Base-by-base conservation (phyloP, 2,888 invertebrate species). In the Scaptomyza polygonia region DNA sequence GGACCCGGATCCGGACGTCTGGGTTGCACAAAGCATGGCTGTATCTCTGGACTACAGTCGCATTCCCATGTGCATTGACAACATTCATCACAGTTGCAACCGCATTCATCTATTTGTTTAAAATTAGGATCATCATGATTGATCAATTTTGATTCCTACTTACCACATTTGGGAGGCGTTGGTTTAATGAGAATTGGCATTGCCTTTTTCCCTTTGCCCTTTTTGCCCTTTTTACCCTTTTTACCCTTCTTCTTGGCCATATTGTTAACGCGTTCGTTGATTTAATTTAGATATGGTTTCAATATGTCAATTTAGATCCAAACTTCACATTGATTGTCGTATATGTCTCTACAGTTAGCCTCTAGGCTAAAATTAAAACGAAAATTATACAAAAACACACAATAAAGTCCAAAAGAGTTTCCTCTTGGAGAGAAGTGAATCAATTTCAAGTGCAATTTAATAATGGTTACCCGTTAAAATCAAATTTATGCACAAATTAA, bases 311-410 rank as follows among this genome's bases (percentile, higher is more conserved):
- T 82, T 81, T 79, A 56, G 77, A 80, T 88, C 69, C 85, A 86
- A 79, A 90, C 75, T 90, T 91, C 83, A 87, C 78, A 76, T 66
- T 67, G 86, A 85, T 66, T 88, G 82, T 77, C 85, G 87, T 84
- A 90, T 90, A 77, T 86, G 90, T 89, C 79, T 89, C 71, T 55
- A 86, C 75, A 70, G 88, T 87, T 75, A 78, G 82, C 70, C 71
- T 81, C 69, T 88, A 88, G 30, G 89, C 90, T 91, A 77, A 48
- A 86, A 83, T 57, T 9, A 21, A 25, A 29, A 39, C 16, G 39
- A 30, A 6, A 45, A 1, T 6, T 1, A 18, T 4, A 16, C 14
- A 21, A 14, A n/a, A 65, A 25, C 5, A 25, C 5, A 25, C 25
- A 25, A 25, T 5, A 25, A 5, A 25, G 25, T 5, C 25, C 34